Evolutionary conservation across 1,140 invertebrate species (phyloP).

Genomic region (Arctopsyche grandis): DNA sequence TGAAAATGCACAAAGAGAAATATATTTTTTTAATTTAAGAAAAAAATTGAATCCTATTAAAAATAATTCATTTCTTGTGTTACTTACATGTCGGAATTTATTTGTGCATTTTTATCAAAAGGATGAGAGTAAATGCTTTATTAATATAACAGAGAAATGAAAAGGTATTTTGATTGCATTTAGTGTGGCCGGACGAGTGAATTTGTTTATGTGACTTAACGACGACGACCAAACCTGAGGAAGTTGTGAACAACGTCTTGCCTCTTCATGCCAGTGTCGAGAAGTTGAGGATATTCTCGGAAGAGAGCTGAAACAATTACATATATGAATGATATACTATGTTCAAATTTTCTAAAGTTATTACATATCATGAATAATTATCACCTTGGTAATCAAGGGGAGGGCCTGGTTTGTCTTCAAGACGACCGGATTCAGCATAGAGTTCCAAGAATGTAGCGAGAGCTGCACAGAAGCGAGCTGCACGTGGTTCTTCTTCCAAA

Average conservation of each 20-base stretch:
- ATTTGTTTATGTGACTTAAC: constrained; percentile 56
- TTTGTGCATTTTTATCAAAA: too few relatives aligned
- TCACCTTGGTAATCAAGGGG: constrained; percentile 48
- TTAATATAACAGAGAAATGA: not conserved
- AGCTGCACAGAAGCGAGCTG: constrained; percentile 63
- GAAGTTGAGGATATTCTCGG: constrained; percentile 64
- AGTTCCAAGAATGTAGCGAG: constrained; percentile 65
- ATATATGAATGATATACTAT: too few relatives aligned
- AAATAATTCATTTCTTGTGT: too few relatives aligned
- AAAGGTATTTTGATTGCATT: constrained; percentile 15
- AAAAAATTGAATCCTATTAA: too few relatives aligned
- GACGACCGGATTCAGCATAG: constrained; percentile 60
- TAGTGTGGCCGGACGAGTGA: constrained; percentile 44
- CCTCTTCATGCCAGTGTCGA: constrained; percentile 76
- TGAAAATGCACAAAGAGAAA: not conserved
- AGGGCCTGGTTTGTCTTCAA: constrained; percentile 57
- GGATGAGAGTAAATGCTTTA: too few relatives aligned
- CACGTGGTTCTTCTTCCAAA: constrained; percentile 62
- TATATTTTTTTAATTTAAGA: too few relatives aligned
- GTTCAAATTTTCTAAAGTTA: too few relatives aligned
- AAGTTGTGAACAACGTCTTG: constrained; percentile 86
- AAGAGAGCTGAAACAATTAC: constrained; percentile 59
- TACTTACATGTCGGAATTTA: too few relatives aligned
- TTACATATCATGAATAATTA: not conserved
- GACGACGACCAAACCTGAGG: constrained; percentile 78